Evolutionary conservation across 2,797 vertebrate genomes (phyloP).

Genomic region (Rhynchotus rufescens): DNA sequence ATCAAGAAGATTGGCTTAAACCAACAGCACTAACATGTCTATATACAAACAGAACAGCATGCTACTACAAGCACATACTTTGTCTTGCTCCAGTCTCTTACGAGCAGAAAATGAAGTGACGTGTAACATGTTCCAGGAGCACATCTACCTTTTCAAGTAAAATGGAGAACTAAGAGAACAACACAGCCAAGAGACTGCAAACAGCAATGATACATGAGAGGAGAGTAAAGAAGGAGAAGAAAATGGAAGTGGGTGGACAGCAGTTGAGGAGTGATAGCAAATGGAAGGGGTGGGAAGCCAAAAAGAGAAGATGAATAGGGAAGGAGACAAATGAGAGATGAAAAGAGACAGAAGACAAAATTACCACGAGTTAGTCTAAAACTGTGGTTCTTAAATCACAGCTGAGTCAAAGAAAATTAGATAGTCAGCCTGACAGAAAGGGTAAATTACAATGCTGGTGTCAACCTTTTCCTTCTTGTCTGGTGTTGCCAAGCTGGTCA

Average conservation of each 20-base stretch:
- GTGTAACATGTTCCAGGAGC: neutral
- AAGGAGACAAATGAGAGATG: conserved; percentile 37
- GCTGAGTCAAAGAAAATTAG: conserved; percentile 20
- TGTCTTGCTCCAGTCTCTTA: neutral
- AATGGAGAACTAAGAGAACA: conserved; percentile 25
- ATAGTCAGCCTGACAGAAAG: conserved; percentile 18
- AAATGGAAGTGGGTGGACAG: conserved; percentile 55
- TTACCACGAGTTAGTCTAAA: conserved; percentile 23
- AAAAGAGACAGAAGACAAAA: conserved; percentile 52
- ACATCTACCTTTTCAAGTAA: conserved; percentile 4
- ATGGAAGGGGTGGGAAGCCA: conserved; percentile 39
- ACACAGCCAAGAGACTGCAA: neutral
- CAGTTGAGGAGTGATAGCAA: conserved; percentile 3
- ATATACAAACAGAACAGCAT: neutral
- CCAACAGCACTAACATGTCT: neutral
- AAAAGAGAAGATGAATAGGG: conserved; percentile 6
- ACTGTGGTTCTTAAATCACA: conserved; percentile 19
- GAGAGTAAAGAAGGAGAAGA: conserved; percentile 21
- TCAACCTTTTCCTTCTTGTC: neutral
- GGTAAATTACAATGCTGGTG: conserved; percentile 4
- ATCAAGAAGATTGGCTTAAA: neutral
- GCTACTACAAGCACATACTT: neutral
- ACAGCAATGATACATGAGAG: neutral
- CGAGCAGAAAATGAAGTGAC: neutral
- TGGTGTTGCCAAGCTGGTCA: neutral